Percentiles rank a stretch among this genome's conserved stretches.
phyloP scores from a whole-genome alignment of 2,113 vertebrate genomes.

The Xenus cinereus region DNA sequence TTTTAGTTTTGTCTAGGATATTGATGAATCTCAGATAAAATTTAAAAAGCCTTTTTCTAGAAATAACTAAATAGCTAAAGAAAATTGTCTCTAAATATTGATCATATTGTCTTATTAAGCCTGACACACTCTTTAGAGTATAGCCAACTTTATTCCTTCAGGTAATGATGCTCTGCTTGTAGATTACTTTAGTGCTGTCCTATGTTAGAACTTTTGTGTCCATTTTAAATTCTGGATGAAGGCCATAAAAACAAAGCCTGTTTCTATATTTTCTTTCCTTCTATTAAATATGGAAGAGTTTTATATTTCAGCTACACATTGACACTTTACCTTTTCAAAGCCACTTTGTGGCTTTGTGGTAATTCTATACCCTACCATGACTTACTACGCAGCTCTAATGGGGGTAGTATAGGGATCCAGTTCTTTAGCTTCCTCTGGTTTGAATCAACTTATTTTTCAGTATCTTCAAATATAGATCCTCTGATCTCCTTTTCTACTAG shows the following conservation, averaged over 20 bases:
- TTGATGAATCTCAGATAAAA: background rate
- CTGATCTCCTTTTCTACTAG: background rate
- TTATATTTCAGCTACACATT: background rate
- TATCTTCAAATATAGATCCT: background rate
- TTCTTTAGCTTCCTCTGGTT: background rate
- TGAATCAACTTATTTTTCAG: background rate
- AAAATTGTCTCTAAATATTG: conserved; percentile 24
- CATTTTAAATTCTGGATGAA: background rate
- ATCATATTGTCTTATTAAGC: background rate
- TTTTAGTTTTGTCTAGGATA: conserved; percentile 30
- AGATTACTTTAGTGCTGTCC: background rate
- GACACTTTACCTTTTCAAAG: background rate
- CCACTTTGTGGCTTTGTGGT: too few species aligned
- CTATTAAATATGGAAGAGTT: background rate
- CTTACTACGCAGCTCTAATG: background rate
- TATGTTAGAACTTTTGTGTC: background rate
- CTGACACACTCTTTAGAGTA: background rate
- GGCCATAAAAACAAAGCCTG: background rate
- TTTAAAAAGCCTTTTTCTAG: background rate
- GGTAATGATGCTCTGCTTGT: background rate
- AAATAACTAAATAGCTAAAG: conserved; percentile 1
- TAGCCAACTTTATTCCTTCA: conserved; percentile 14
- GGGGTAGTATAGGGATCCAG: background rate
- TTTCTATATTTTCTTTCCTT: background rate
- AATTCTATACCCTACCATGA: background rate